Percentiles rank a stretch among this genome's conserved stretches.
Evolutionary conservation across 2,113 vertebrate species (phyloP).

Genomic region (Tricholaema leucomelas): DNA sequence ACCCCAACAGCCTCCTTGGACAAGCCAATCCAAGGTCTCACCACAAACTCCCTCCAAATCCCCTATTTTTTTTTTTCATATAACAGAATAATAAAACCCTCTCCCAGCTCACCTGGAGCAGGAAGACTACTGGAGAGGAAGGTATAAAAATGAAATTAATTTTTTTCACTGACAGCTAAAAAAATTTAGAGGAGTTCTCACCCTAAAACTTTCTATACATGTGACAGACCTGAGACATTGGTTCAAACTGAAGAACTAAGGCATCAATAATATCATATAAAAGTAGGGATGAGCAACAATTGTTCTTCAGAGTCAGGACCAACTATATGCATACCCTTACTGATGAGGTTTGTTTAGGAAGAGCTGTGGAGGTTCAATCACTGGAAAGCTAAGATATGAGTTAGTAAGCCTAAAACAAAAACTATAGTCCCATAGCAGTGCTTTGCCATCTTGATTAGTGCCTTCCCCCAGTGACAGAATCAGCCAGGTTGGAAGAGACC

Average conservation of each 20-base stretch:
- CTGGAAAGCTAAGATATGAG: neutral
- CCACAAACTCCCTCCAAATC: neutral
- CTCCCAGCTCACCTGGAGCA: neutral
- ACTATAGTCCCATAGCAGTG: neutral
- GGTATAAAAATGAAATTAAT: neutral
- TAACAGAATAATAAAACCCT: neutral
- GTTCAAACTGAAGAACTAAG: neutral
- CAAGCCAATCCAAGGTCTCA: no score
- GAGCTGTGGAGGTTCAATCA: neutral
- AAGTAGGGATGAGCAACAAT: neutral
- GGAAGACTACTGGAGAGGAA: neutral
- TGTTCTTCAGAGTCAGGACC: neutral
- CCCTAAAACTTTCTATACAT: neutral
- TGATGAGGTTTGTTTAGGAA: neutral
- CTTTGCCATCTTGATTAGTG: neutral
- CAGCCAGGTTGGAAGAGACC: no score
- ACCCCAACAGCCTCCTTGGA: no score
- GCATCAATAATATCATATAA: neutral
- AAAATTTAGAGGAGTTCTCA: neutral
- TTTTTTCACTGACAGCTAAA: neutral
- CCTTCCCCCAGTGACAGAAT: no score
- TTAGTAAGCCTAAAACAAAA: neutral
- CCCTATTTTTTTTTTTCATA: neutral
- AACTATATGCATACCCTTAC: neutral
- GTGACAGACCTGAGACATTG: neutral